phyloP scores from a whole-genome alignment of 2,113 vertebrate species.

The Potamarius usumacintae region DNA sequence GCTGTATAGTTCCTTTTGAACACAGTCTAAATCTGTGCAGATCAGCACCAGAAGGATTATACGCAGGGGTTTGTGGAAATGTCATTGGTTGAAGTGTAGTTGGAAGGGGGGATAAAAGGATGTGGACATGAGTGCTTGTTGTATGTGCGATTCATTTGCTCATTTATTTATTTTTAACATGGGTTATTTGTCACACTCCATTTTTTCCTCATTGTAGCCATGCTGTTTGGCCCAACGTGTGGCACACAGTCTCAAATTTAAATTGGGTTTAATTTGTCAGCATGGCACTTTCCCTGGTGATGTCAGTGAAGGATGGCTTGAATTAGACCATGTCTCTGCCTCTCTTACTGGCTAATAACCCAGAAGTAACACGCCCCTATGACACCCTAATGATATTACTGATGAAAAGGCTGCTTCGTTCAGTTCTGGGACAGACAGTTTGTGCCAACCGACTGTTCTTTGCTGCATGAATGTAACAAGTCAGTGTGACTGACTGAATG shows the following conservation, averaged over 20 bases:
- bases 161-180: constrained; percentile 71
- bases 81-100: constrained; percentile 60
- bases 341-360: constrained; percentile 72
- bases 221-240: neutral
- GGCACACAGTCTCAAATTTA: constrained; percentile 47
- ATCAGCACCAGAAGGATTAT: constrained; percentile 53
- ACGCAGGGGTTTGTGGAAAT: constrained; percentile 64
- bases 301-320: constrained; percentile 63
- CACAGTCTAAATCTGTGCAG: neutral
- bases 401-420: constrained; percentile 68
- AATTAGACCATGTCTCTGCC: constrained; percentile 55
- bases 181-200: constrained; percentile 60
- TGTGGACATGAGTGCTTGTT: constrained; percentile 49
- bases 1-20: neutral
- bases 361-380: constrained; percentile 72
- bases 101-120: constrained; percentile 60
- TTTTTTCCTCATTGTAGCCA: constrained; percentile 31
- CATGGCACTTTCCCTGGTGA: constrained; percentile 56
- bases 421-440: constrained; percentile 64
- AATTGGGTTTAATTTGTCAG: constrained; percentile 67
- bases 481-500: constrained; percentile 65
- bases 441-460: constrained; percentile 64
- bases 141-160: constrained; percentile 53
- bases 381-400: constrained; percentile 71
- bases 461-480: constrained; percentile 64